These are phyloP conservation scores for Criorhina ranunculi DNA, from an alignment of 2,888 invertebrate species.

Conservation along the genomic window DNA sequence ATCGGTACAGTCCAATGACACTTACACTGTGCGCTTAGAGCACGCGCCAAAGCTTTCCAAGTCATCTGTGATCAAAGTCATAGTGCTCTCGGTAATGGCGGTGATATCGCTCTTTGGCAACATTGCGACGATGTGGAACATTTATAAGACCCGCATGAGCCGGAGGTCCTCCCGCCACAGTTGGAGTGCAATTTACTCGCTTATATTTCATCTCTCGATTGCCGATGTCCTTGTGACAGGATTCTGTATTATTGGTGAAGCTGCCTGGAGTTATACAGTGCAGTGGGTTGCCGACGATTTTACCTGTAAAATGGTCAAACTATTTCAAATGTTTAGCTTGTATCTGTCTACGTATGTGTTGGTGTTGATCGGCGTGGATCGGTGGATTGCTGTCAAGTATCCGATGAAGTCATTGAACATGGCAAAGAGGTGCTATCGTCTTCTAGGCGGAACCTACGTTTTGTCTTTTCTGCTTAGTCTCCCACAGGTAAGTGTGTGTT, in stretches of 20 bases:
- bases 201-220: slow-evolving; percentile 92
- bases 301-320: slow-evolving; percentile 92
- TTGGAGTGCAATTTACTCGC: slow-evolving; percentile 90
- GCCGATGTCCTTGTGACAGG: slow-evolving; percentile 93
- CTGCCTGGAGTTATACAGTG: slow-evolving; percentile 92
- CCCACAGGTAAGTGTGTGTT: slow-evolving; percentile 89
- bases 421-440: slow-evolving; percentile 88
- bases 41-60: slow-evolving; percentile 89
- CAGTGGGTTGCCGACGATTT: slow-evolving; percentile 92
- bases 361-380: slow-evolving; percentile 92
- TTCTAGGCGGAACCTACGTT: slow-evolving; percentile 90
- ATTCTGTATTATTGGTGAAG: slow-evolving; percentile 92
- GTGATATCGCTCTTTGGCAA: slow-evolving; percentile 90
- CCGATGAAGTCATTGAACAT: slow-evolving; percentile 90
- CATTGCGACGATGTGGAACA: slow-evolving; percentile 90
- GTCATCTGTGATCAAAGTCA: slow-evolving; percentile 87
- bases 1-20: slow-evolving; percentile 47
- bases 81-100: slow-evolving; percentile 89
- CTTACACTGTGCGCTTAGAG: slow-evolving; percentile 82
- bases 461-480: slow-evolving; percentile 90
- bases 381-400: slow-evolving; percentile 92
- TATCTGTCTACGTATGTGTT: slow-evolving; percentile 93
- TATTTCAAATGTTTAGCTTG: slow-evolving; percentile 92
- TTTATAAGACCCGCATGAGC: slow-evolving; percentile 87
- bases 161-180: slow-evolving; percentile 87